Evolutionary conservation across 1,140 invertebrate species (phyloP).

Genomic region (Anadara kagoshimensis): DNA sequence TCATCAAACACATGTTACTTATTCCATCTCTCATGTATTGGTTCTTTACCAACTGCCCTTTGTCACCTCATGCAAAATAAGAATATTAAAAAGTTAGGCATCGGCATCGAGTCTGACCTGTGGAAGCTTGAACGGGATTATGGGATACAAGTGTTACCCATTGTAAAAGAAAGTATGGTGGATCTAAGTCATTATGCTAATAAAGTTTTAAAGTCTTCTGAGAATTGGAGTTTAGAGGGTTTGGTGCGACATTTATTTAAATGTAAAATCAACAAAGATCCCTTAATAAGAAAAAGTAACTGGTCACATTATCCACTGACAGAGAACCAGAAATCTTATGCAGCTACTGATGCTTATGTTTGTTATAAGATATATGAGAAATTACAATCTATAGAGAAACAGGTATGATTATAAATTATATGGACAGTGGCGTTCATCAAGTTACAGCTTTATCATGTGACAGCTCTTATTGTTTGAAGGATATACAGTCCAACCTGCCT

Average conservation of each 20-base stretch:
- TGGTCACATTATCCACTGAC: constrained; percentile 49
- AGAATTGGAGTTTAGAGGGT: constrained; percentile 56
- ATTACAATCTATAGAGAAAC: constrained; percentile 6
- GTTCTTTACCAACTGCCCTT: constrained; percentile 36
- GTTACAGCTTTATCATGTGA: too few relatives aligned
- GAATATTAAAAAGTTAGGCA: constrained; percentile 44
- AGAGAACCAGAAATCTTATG: constrained; percentile 44
- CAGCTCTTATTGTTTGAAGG: too few relatives aligned
- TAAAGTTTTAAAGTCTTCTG: constrained; percentile 32
- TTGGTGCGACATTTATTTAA: constrained; percentile 42
- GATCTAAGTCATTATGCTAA: constrained; percentile 47
- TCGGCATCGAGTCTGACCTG: constrained; percentile 46
- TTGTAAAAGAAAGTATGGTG: constrained; percentile 43
- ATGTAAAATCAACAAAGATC: constrained; percentile 46
- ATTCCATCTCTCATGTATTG: constrained; percentile 52
- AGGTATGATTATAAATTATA: too few relatives aligned
- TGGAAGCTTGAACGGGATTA: constrained; percentile 55
- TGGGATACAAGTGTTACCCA: constrained; percentile 38
- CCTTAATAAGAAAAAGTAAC: constrained; percentile 42
- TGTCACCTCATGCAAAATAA: constrained; percentile 40
- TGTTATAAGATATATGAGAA: constrained; percentile 39
- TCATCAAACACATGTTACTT: constrained; percentile 39
- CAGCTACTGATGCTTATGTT: constrained; percentile 55
- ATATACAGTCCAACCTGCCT: too few relatives aligned
- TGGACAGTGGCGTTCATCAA: too few relatives aligned